A percentile compares a stretch with the other conserved stretches of the same genome.
phyloP scores from a whole-genome alignment of 2,113 vertebrate species.

The Psammodynastes pulverulentus region DNA sequence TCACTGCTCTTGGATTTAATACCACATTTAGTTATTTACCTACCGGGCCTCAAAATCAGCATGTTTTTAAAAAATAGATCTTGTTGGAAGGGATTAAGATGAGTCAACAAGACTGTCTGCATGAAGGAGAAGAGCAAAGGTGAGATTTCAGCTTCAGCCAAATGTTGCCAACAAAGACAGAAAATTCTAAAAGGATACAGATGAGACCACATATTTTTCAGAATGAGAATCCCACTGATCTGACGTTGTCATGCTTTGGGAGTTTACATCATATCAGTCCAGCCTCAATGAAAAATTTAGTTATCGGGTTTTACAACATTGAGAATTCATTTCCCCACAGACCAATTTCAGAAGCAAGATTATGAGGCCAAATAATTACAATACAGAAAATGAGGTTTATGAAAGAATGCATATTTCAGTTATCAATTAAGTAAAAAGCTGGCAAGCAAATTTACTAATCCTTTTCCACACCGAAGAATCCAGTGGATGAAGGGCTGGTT shows the following conservation, averaged over 20 bases:
- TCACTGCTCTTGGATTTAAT: slow-evolving; percentile 14
- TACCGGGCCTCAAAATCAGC: slow-evolving; percentile 20
- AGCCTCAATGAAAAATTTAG: not conserved
- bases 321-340: not conserved
- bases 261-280: not conserved
- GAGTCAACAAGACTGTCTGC: slow-evolving; percentile 23
- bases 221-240: not conserved
- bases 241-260: not conserved
- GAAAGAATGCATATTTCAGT: not conserved
- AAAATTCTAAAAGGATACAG: not conserved
- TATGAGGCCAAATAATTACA: not conserved
- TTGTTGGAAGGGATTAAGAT: slow-evolving; percentile 10
- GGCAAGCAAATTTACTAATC: not conserved
- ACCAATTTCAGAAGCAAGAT: not conserved
- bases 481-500: not conserved
- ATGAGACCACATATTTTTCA: not conserved
- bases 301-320: not conserved
- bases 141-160: slow-evolving; percentile 10
- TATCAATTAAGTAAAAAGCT: not conserved
- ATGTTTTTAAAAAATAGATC: slow-evolving; percentile 1
- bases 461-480: not conserved
- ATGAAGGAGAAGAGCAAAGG: slow-evolving; percentile 24
- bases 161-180: slow-evolving; percentile 9
- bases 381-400: not conserved
- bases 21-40: slow-evolving; percentile 19